Base-by-base conservation (phyloP, 2,113 vertebrate genomes). In the Brevimyrus niger region DNA sequence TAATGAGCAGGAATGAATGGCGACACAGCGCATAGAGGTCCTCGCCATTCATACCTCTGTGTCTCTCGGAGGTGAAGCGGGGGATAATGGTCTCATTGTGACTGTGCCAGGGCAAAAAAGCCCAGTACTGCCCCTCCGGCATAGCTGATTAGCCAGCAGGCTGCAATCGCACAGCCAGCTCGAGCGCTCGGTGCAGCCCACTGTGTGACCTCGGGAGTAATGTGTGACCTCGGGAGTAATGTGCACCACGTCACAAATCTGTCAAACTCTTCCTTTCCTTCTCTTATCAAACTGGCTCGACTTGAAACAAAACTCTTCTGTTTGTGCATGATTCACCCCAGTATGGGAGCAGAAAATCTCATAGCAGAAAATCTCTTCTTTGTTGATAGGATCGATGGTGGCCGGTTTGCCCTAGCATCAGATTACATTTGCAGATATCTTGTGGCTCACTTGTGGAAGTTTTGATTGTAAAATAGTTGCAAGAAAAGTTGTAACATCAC, bases 71-170 rank as follows among this genome's bases (percentile, higher is more conserved):
- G 50, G 47, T 47, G 44, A 44, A 85, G 31, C 38, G 3, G 13
- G 21, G 47, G 50, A 90, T 50, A 88, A 90, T 90, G 65, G 55
- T 31, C 21, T n/a, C 89, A 90, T 90, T 88, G 87, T 90, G 48
- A 42, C 42, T 48, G 35, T 31, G n/a, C 73, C 38, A 80, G 5
- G 21, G 21, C 48, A 90, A 31, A 88, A 83, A 90, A 27, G 51
- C n/a, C 23, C 23, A 35, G 27, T 55, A 7, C n/a, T 27, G 17
- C 48, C 10, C 3, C 61, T 35, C 50, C 76, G 83, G 80, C n/a
- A 85, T 84, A 65, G 51, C 73, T 88, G 87, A 90, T 65, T 80
- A 88, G 87, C 86, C 55, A 11, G 73, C 27, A 46, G 50, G 89
- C 87, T 8, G 51, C 65, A 90, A 13, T 55, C 87, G 61, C 89